Evolutionary conservation across 2,113 vertebrate species (phyloP), one percentile per base, ranked within the genome.

Genomic region (Channa maculata): DNA sequence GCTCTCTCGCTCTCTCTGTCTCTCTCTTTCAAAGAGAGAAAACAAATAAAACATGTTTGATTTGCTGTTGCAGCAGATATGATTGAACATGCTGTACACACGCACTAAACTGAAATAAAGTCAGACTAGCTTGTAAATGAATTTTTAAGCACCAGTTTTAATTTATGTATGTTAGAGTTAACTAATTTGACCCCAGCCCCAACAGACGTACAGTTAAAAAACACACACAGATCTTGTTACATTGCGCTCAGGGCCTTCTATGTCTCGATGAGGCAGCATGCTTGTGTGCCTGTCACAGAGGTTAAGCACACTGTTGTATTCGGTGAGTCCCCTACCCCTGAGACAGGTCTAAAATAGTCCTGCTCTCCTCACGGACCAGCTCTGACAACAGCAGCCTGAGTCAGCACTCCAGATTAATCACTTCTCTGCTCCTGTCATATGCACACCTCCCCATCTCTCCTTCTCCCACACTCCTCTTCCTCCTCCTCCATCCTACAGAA

Each of bases 351-450:
- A 72, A 86, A 89, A 88, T 65, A 82, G 69, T 76, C 80, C 78
- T n/a, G 15, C 74, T 62, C 51, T 36, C 72, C 73, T 14, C 57
- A 46, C 68, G 63, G 75, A 88, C 77, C 80, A 82, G 50, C 75
- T 76, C 83, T 65, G 83, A 81, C 82, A 84, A 67, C 79, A 76
- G 69, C 82, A 51, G 68, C 77, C 90, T 92, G 89, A 92, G 74
- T 93, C 92, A 91, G 88, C 92, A 89, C 87, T 91, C 88, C 75
- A 74, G 66, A 91, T 90, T 75, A 89, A 92, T 92, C 89, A 88
- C 79, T 80, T 81, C 52, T 83, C 82, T 81, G n/a, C 87, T 80
- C 73, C 85, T 88, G 89, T 89, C 85, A 84, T 79, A 79, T 62
- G 53, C 45, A 75, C 67, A 74, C 77, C 70, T 72, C 43, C 68